A percentile compares a stretch with the other conserved stretches of the same genome.
These are phyloP conservation scores for Latrodectus geometricus DNA, from an alignment of 1,140 invertebrate genomes.

Conservation along the genomic window DNA sequence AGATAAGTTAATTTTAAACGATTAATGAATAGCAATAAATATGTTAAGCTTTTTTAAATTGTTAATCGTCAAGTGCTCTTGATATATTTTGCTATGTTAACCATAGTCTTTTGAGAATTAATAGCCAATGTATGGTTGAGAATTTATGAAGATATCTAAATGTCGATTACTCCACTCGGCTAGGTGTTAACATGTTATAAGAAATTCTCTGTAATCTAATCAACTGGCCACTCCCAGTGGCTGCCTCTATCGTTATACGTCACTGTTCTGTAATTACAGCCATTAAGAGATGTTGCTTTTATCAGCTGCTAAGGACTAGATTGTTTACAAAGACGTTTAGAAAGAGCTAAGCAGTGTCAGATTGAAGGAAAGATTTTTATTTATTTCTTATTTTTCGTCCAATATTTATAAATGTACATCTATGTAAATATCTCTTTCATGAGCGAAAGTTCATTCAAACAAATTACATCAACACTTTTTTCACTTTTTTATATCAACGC, in stretches of 20 bases:
- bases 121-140: too few relatives aligned
- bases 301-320: neutral
- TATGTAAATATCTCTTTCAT: neutral
- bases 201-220: neutral
- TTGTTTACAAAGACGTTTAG: neutral
- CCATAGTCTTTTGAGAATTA: too few relatives aligned
- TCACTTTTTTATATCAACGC: neutral
- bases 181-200: too few relatives aligned
- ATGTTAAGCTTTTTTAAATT: too few relatives aligned
- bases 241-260: neutral
- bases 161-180: too few relatives aligned
- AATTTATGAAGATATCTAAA: too few relatives aligned
- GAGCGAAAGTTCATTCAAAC: neutral
- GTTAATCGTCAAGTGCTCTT: too few relatives aligned
- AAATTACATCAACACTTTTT: neutral
- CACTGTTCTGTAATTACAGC: neutral
- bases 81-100: too few relatives aligned
- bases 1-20: too few relatives aligned
- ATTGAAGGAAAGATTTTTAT: neutral
- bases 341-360: neutral
- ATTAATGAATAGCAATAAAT: too few relatives aligned
- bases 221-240: neutral
- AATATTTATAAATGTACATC: neutral
- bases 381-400: neutral
- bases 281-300: neutral